Evolutionary conservation across 2,797 vertebrate species (phyloP), one percentile per base, ranked within the genome.

Genomic region (Pipistrellus nathusii): DNA sequence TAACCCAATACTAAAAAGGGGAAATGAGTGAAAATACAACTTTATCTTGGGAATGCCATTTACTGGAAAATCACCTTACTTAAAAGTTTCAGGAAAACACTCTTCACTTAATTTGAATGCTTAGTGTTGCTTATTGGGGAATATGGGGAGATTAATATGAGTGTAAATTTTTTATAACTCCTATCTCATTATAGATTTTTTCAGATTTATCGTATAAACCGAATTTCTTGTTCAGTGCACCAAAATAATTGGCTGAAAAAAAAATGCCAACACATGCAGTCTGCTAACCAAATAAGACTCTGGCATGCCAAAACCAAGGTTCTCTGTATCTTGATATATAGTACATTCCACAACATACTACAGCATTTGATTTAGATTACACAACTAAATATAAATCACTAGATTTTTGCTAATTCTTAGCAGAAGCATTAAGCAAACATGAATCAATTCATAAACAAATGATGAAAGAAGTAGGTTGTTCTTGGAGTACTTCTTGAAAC

Each of bases 191-290:
- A 96, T 78, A n/a, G 0, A 96, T 80, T 97, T 95, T 95, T 96
- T 93, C 85, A 94, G 93, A 95, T 90, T 86, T 84, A 81, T 85
- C 89, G 93, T 93, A 97, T 97, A 97, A 98, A 98, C 91, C 94
- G 75, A 81, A 87, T 93, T 96, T 96, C 95, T 97, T 98, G 97
- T 94, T 97, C 95, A 94, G 94, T 97, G 96, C 97, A 98, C 96
- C 96, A 94, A 98, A 98, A 96, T 97, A 98, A 97, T 66, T 94
- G 97, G 93, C 92, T 92, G 97, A 88, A 89, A 81, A 88, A 84
- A 21, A 51, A 98, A 96, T 97, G 96, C 98, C 98, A 98, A 98
- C 98, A 98, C 99, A 99, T 99, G 99, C 99, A 99, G 98, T 98
- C 98, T 96, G 98, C 97, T 97, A 98, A 97, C 96, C 97, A 97